Evolutionary conservation across 2,888 invertebrate genomes (phyloP).

Genomic region (Petrolisthes cinctipes): DNA sequence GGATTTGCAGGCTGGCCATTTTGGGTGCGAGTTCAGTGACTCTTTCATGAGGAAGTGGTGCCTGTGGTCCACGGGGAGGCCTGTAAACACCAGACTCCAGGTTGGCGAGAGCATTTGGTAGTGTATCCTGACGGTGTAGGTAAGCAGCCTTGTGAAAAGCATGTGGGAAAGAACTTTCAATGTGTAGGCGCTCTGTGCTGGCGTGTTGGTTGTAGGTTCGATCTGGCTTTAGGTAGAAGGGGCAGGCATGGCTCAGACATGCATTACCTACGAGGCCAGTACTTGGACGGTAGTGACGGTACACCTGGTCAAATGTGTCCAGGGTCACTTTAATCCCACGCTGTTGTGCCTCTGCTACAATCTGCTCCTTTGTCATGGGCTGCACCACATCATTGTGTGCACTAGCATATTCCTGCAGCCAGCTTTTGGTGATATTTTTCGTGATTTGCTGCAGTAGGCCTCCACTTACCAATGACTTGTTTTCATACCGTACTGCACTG

Average conservation of each 20-base stretch:
- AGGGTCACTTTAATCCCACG: conserved; percentile 28
- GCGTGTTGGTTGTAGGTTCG: conserved; percentile 36
- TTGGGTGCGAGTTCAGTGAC: too few relatives aligned
- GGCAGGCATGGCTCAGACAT: conserved; percentile 32
- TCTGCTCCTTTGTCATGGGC: conserved; percentile 35
- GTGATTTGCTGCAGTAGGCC: too few relatives aligned
- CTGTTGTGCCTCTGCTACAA: conserved; percentile 19
- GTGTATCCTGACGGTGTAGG: neutral
- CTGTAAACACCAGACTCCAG: neutral
- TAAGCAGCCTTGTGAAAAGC: conserved; percentile 13
- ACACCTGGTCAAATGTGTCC: conserved; percentile 32
- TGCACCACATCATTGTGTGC: conserved; percentile 34
- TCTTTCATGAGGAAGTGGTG: too few relatives aligned
- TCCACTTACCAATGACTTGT: too few relatives aligned
- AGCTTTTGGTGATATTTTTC: neutral
- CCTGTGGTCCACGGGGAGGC: too few relatives aligned
- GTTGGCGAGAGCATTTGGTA: neutral
- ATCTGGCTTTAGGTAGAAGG: conserved; percentile 31
- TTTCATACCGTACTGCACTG: conserved; percentile 5
- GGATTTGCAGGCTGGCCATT: too few relatives aligned
- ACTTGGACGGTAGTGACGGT: conserved; percentile 21
- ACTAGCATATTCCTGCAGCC: conserved; percentile 11
- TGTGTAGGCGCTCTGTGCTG: conserved; percentile 1
- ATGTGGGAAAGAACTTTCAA: conserved; percentile 2
- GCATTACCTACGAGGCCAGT: conserved; percentile 33